Percentiles rank a stretch among this genome's conserved stretches.
These are phyloP conservation scores for Drosophila setosimentum DNA, from an alignment of 2,888 invertebrate species.

Conservation along the genomic window DNA sequence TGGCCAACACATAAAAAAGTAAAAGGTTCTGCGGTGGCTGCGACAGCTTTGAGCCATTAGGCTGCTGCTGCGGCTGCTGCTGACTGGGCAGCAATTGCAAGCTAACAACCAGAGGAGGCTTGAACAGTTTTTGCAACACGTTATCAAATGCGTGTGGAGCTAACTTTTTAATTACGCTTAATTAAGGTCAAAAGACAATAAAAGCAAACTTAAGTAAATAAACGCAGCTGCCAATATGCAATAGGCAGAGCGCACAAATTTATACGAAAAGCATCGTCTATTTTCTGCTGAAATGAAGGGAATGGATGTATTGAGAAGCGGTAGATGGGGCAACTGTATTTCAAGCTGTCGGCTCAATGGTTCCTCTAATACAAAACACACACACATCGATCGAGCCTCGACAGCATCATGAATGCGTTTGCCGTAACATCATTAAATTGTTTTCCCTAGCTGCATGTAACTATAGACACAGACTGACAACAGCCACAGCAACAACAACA, in stretches of 20 bases:
- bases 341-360: slow-evolving; percentile 46
- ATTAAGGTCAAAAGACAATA: slow-evolving; percentile 56
- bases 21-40: slow-evolving; percentile 59
- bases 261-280: slow-evolving; percentile 21
- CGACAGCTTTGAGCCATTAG: slow-evolving; percentile 54
- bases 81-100: slow-evolving; percentile 27
- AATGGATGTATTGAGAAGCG: slow-evolving; percentile 6
- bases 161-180: slow-evolving; percentile 78
- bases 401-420: slow-evolving; percentile 50
- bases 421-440: slow-evolving; percentile 75
- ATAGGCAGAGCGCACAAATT: slow-evolving; percentile 44
- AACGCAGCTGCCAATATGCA: slow-evolving; percentile 60
- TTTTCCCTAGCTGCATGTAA: slow-evolving; percentile 72
- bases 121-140: slow-evolving; percentile 31
- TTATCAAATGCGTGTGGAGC: slow-evolving; percentile 69
- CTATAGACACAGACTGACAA: slow-evolving; percentile 37
- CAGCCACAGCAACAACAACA: slow-evolving; percentile 20
- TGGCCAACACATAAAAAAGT: slow-evolving; percentile 59
- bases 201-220: slow-evolving; percentile 48
- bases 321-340: neutral
- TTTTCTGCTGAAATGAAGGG: slow-evolving; percentile 33
- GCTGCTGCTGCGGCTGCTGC: slow-evolving; percentile 13
- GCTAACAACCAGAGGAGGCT: neutral
- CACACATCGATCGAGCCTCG: slow-evolving; percentile 5
- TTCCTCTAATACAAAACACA: slow-evolving; percentile 20